A percentile compares a stretch with the other conserved stretches of the same genome.
Conservation (phyloP, 2,888 invertebrate genomes). For the Cataglyphis livida region DNA sequence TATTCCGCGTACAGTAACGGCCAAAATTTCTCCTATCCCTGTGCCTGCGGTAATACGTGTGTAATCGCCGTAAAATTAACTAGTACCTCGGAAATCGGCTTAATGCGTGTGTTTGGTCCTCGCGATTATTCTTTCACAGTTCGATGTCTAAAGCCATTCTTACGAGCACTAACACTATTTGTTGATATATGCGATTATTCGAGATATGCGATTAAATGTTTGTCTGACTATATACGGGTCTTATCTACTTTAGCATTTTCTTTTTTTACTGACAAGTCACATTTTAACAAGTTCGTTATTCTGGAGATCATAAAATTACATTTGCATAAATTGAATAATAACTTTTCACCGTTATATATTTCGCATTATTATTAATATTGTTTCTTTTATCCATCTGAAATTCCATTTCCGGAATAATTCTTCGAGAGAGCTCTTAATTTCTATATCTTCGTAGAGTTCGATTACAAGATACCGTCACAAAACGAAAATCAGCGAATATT, state of each 20-base stretch:
- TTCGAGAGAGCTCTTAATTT: constrained; percentile 27
- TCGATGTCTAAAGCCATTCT: not conserved
- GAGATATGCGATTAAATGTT: not conserved
- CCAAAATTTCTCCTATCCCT: constrained; percentile 60
- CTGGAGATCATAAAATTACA: not conserved
- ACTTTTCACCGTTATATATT: not conserved
- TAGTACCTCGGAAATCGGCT: constrained; percentile 41
- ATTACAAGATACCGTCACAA: constrained; percentile 22
- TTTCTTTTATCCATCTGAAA: not conserved
- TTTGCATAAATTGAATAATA: not conserved
- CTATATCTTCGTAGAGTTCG: constrained; percentile 12
- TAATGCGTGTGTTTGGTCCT: not conserved
- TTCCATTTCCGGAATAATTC: not conserved
- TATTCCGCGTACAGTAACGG: constrained; percentile 63
- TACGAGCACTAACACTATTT: not conserved
- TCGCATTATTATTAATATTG: not conserved
- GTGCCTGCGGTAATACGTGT: constrained; percentile 8
- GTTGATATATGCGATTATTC: not conserved
- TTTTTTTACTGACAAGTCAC: not conserved
- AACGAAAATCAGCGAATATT: constrained; percentile 44
- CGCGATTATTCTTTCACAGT: constrained; percentile 5
- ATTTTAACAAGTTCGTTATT: not conserved
- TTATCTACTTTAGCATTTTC: not conserved
- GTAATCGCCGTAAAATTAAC: constrained; percentile 71
- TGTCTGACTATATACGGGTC: not conserved